Evolutionary conservation across 2,797 vertebrate genomes (phyloP).

Genomic region (Aulostomus chinensis): DNA sequence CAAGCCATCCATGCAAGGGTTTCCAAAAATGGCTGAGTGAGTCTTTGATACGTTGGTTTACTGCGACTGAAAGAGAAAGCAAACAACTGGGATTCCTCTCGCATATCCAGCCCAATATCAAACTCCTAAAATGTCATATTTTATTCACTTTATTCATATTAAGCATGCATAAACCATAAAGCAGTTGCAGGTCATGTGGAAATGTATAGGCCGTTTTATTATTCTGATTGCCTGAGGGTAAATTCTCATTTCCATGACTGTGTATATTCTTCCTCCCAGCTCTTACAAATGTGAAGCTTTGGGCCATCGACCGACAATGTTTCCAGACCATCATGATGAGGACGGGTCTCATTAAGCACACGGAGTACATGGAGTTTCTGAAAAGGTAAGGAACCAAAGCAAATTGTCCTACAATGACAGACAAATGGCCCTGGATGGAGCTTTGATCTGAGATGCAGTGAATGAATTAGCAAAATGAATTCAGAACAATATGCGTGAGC

Average conservation of each 20-base stretch:
- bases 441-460: constrained; percentile 56
- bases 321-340: constrained; percentile 86
- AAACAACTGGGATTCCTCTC: background rate
- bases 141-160: background rate
- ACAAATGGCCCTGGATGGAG: constrained; percentile 15
- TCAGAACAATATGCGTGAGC: constrained; percentile 15
- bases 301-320: constrained; percentile 84
- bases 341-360: constrained; percentile 82
- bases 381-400: constrained; percentile 69
- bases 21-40: constrained; percentile 49
- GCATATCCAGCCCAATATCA: constrained; percentile 4
- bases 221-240: constrained; percentile 11
- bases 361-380: constrained; percentile 82
- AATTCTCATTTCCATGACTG: constrained; percentile 15
- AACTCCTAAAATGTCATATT: constrained; percentile 1
- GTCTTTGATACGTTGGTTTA: too few species aligned
- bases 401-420: constrained; percentile 1
- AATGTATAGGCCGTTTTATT: constrained; percentile 19
- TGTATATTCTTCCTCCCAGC: constrained; percentile 60
- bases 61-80: too few species aligned
- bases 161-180: constrained; percentile 9
- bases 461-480: constrained; percentile 55
- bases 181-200: background rate
- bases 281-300: constrained; percentile 80
- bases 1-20: constrained; percentile 39